Evolutionary conservation across 1,140 invertebrate genomes (phyloP).

Genomic region (Tetramorium alpestre): DNA sequence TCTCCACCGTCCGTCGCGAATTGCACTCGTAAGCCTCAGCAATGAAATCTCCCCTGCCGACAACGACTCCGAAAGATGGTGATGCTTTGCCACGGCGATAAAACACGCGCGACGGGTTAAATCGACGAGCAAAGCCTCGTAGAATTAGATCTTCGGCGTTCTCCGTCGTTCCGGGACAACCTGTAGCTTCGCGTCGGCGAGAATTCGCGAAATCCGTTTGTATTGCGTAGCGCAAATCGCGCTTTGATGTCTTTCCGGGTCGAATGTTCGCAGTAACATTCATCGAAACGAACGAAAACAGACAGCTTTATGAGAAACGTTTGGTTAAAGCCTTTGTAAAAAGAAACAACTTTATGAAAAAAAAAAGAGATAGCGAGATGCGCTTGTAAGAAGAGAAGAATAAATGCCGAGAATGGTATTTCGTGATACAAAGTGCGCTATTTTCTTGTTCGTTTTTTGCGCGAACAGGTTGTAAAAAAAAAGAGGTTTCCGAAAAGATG

Average conservation of each 20-base stretch:
- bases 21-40: conserved; percentile 49
- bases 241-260: conserved; percentile 36
- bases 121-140: conserved; percentile 40
- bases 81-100: conserved; percentile 17
- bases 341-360: conserved; percentile 11
- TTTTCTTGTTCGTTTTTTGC: neutral
- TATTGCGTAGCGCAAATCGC: conserved; percentile 9
- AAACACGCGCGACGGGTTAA: conserved; percentile 30
- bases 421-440: neutral
- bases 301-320: conserved; percentile 15
- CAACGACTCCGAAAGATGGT: neutral
- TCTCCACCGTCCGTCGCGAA: conserved; percentile 42
- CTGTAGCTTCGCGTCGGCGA: conserved; percentile 61
- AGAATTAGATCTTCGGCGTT: conserved; percentile 27
- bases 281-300: conserved; percentile 17
- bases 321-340: neutral
- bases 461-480: neutral
- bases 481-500: neutral
- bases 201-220: conserved; percentile 52
- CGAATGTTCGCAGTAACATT: conserved; percentile 18
- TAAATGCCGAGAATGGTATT: neutral
- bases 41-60: neutral
- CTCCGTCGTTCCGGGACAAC: conserved; percentile 43
- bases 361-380: neutral
- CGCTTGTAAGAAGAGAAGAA: neutral